Conservation (phyloP, 2,888 invertebrate species). For the Hydraecia micacea region DNA sequence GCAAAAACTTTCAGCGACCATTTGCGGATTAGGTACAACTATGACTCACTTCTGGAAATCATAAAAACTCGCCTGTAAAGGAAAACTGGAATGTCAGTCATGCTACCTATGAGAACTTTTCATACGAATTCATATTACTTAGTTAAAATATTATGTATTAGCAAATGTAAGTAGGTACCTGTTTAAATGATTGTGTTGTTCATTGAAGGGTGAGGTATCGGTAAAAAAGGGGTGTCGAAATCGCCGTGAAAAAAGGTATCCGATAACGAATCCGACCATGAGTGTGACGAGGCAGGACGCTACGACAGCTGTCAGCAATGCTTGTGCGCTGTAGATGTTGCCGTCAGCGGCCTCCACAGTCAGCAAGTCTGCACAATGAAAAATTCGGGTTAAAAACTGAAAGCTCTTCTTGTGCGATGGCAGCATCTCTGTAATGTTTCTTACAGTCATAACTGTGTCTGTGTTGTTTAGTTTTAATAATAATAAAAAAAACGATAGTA, state of each 20-base stretch:
- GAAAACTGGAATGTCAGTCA: constrained; percentile 71
- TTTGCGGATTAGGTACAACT: constrained; percentile 62
- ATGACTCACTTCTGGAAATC: constrained; percentile 78
- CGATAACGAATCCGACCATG: constrained; percentile 95
- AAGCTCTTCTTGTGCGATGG: background rate
- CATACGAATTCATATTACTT: constrained; percentile 15
- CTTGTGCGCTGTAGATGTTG: constrained; percentile 94
- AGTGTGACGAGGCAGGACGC: constrained; percentile 95
- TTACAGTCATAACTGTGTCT: too few species aligned
- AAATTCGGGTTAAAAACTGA: background rate
- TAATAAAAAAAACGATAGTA: background rate
- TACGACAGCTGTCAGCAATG: constrained; percentile 94
- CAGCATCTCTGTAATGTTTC: background rate
- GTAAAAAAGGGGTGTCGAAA: constrained; percentile 93
- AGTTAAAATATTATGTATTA: constrained; percentile 4
- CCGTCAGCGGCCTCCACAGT: constrained; percentile 91
- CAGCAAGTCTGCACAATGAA: constrained; percentile 79
- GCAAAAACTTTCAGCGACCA: constrained; percentile 64
- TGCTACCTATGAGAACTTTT: constrained; percentile 34
- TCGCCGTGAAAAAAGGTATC: constrained; percentile 95
- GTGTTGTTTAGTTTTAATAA: background rate
- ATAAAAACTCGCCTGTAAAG: constrained; percentile 79
- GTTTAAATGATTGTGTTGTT: constrained; percentile 94
- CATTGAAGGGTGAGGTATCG: constrained; percentile 93
- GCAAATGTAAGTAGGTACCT: constrained; percentile 83